Evolutionary conservation across 2,113 vertebrate genomes (phyloP), one percentile per base, ranked within the genome.

Genomic region (Tragelaphus buxtoni): DNA sequence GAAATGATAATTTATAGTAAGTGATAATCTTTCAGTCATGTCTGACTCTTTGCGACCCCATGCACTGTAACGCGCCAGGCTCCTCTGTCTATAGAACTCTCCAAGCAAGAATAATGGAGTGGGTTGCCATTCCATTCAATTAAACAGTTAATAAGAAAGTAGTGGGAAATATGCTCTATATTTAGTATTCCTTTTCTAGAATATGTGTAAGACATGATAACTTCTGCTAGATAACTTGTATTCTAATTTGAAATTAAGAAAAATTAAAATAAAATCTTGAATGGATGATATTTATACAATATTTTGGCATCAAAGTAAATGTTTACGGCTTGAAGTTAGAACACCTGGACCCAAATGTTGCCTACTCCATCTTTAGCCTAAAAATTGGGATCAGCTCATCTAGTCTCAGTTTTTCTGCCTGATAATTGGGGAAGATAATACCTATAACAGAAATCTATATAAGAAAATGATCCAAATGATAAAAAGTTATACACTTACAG

Each of bases 1-100:
- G 10, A 87, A 94, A 95, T 53, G 35, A 55, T 69, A 61, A 83
- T 76, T 82, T 26, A 32, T 81, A 47, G n/a, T 58, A 60, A 72
- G 35, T 7, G 20, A 39, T 0, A 2, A 22, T 26, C 65, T 69
- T 11, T 39, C 69, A 72, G 69, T 72, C 35, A 13, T 42, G 69
- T 26, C 35, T 3, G 39, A 74, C 22, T 26, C 22, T 72, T 72
- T 42, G 22, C 22, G 3, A 7, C 39, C 7, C 69, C 18, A 13
- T 13, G 69, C 2, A 13, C 39, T 42, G 3, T 42, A 3, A 26
- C 11, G 0, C 3, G 3, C 22, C 35, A 42, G 69, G 20, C 5
- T 74, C 35, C 35, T 42, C 69, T 74, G 22, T 42, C 20, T 22
- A 7, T 7, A 26, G 39, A 42, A 26, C 0, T 74, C 35, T 74